phyloP scores from a whole-genome alignment of 2,113 vertebrate genomes.

The Pseudopodoces humilis region DNA sequence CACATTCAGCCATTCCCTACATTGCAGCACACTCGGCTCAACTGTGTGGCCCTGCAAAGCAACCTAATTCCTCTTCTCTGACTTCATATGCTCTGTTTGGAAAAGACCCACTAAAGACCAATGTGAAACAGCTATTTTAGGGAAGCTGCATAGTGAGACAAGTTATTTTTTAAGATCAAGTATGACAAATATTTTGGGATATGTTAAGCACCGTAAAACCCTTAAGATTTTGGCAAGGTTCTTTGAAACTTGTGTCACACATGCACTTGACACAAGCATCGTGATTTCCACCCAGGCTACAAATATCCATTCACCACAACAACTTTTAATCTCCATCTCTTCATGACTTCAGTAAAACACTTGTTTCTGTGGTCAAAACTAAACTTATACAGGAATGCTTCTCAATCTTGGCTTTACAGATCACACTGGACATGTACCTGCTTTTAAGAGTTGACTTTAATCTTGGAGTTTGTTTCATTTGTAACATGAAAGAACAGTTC shows the following conservation, averaged over 20 bases:
- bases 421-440: not conserved
- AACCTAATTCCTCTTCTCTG: not conserved
- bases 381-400: not conserved
- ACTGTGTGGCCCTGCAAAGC: not conserved
- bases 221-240: not conserved
- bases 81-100: not conserved
- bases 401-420: not conserved
- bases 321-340: not conserved
- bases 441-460: not conserved
- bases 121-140: not conserved
- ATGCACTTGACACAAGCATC: not conserved
- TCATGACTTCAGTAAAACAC: not conserved
- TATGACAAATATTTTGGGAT: not conserved
- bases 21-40: not conserved
- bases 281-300: not conserved
- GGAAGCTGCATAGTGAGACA: not conserved
- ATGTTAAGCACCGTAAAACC: not conserved
- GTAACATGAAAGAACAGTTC: not conserved
- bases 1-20: not conserved
- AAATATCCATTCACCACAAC: not conserved
- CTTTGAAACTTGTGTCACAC: not conserved
- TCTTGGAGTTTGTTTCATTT: not conserved
- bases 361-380: not conserved
- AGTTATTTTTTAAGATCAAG: not conserved
- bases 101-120: not conserved